Percentiles rank a stretch among this genome's conserved stretches.
These are phyloP conservation scores for Steromphala cineraria DNA, from an alignment of 2,888 invertebrate species.

Conservation along the genomic window DNA sequence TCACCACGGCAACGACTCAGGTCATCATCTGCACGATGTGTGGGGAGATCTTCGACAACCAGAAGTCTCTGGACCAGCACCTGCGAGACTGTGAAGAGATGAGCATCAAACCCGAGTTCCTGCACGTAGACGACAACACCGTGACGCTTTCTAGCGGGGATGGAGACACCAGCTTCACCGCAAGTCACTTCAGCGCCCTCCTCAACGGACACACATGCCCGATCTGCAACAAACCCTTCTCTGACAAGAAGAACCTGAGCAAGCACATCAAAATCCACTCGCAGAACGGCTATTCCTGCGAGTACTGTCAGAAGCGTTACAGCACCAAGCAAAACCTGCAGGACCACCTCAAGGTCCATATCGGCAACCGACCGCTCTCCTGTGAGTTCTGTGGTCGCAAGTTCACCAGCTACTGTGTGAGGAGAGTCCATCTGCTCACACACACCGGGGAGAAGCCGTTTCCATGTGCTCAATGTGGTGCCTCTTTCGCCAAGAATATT, in stretches of 20 bases:
- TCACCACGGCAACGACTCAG: not conserved
- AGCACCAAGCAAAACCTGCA: constrained; percentile 50
- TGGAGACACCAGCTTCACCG: not conserved
- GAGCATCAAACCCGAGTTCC: constrained; percentile 18
- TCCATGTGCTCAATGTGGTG: constrained; percentile 54
- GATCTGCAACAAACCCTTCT: constrained; percentile 42
- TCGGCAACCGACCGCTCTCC: constrained; percentile 40
- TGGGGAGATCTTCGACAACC: constrained; percentile 43
- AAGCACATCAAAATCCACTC: constrained; percentile 48
- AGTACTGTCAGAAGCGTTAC: constrained; percentile 42
- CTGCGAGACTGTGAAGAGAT: constrained; percentile 29
- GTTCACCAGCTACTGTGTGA: constrained; percentile 46
- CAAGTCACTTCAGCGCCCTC: not conserved
- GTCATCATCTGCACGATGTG: constrained; percentile 30
- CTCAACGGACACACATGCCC: constrained; percentile 34
- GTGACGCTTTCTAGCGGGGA: constrained; percentile 17
- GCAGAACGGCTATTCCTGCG: constrained; percentile 43
- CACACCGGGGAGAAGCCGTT: constrained; percentile 59
- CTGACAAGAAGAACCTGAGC: constrained; percentile 41
- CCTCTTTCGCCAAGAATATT: constrained; percentile 58
- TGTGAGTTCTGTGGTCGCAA: constrained; percentile 51
- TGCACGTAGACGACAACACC: not conserved
- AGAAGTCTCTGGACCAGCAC: constrained; percentile 34
- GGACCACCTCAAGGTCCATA: constrained; percentile 54
- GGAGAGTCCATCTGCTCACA: constrained; percentile 52